Conservation (phyloP, 1,140 invertebrate genomes). For the Drosophila kikkawai region DNA sequence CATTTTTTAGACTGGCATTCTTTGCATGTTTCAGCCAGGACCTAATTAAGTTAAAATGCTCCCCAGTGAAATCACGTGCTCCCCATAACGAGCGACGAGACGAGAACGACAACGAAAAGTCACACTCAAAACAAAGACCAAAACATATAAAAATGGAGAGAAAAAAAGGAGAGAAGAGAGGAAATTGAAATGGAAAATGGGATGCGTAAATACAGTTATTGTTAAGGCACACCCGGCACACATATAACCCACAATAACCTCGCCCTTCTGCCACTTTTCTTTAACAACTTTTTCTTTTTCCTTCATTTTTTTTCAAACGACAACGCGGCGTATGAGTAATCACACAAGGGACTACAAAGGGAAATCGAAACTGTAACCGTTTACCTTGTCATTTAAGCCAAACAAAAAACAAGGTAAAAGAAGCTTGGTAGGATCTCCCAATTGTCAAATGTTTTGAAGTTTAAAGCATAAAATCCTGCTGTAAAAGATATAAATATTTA, state of each 20-base stretch:
- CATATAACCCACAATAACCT: slow-evolving; percentile 9
- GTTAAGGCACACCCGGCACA: background rate
- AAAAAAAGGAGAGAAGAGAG: background rate
- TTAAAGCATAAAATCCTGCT: slow-evolving; percentile 8
- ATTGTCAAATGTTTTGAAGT: slow-evolving; percentile 12
- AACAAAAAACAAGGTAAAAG: background rate
- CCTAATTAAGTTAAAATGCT: slow-evolving; percentile 83
- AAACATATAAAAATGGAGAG: slow-evolving; percentile 4
- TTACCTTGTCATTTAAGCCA: slow-evolving; percentile 51
- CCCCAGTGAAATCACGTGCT: slow-evolving; percentile 79
- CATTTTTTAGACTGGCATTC: slow-evolving; percentile 31
- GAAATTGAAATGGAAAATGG: slow-evolving; percentile 26
- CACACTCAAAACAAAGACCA: slow-evolving; percentile 28
- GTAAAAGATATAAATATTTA: slow-evolving; percentile 13
- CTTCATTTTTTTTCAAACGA: slow-evolving; percentile 1
- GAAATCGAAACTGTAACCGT: slow-evolving; percentile 63
- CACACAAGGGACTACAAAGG: slow-evolving; percentile 27
- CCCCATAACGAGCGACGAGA: slow-evolving; percentile 55
- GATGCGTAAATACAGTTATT: slow-evolving; percentile 53
- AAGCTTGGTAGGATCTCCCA: background rate
- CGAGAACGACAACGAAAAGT: slow-evolving; percentile 30
- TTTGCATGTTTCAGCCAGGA: slow-evolving; percentile 52
- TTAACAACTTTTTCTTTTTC: slow-evolving; percentile 24
- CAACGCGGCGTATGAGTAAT: slow-evolving; percentile 74
- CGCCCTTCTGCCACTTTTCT: slow-evolving; percentile 10